phyloP scores from a whole-genome alignment of 2,888 invertebrate genomes.

The Galeruca laticollis region DNA sequence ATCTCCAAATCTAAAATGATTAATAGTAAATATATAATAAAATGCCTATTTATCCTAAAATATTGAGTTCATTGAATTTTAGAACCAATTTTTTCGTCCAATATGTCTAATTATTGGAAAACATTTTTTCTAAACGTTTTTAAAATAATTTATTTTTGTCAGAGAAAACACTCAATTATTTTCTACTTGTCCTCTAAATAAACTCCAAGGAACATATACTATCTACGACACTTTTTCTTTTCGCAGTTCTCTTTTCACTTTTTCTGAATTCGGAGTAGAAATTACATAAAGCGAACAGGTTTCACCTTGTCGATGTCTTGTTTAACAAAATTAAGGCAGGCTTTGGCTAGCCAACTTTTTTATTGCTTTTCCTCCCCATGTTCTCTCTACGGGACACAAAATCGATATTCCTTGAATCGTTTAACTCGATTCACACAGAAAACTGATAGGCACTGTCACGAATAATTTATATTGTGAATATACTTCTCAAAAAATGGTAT shows the following conservation, averaged over 20 bases:
- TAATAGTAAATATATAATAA: no score
- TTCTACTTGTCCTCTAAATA: neutral
- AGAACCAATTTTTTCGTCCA: no score
- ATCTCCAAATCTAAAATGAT: no score
- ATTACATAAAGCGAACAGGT: slow-evolving; percentile 22
- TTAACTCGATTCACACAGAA: neutral
- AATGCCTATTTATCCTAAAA: no score
- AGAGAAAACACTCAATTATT: neutral
- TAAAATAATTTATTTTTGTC: no score
- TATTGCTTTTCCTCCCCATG: slow-evolving; percentile 20
- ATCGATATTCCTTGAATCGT: slow-evolving; percentile 13
- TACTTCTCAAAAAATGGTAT: no score
- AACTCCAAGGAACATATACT: neutral
- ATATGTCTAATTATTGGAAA: no score
- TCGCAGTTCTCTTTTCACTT: neutral
- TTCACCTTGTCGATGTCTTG: slow-evolving; percentile 44
- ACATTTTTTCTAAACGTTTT: no score
- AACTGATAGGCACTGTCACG: no score
- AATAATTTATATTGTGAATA: no score
- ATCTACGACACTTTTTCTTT: slow-evolving; percentile 8
- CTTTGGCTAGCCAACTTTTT: slow-evolving; percentile 25
- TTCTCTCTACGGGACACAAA: slow-evolving; percentile 9
- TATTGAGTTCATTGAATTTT: no score
- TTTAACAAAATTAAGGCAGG: slow-evolving; percentile 39
- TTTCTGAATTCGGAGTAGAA: neutral